These are phyloP conservation scores for Criorhina ranunculi DNA, from an alignment of 2,888 invertebrate genomes.

Conservation along the genomic window DNA sequence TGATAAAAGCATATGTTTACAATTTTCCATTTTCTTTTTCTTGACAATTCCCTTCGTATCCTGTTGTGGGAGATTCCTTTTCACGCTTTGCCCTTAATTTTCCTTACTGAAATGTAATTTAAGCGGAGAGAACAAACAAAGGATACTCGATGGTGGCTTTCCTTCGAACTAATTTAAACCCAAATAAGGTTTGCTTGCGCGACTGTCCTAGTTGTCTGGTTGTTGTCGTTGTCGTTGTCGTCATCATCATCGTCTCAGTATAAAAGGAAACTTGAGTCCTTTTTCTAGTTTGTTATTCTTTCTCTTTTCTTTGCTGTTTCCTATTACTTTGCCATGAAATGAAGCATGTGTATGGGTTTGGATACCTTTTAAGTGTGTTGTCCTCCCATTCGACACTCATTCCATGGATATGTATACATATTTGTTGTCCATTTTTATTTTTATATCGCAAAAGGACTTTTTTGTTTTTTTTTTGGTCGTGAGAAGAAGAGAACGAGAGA, in stretches of 20 bases:
- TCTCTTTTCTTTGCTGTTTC: neutral
- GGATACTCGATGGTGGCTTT: slow-evolving; percentile 11
- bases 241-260: slow-evolving; percentile 14
- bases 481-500: neutral
- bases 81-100: slow-evolving; percentile 7
- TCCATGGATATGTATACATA: neutral
- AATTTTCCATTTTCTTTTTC: slow-evolving; percentile 15
- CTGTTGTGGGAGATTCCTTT: slow-evolving; percentile 3
- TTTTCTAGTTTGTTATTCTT: neutral
- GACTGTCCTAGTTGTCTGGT: slow-evolving; percentile 18
- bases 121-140: slow-evolving; percentile 51
- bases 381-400: neutral
- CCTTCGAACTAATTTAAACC: slow-evolving; percentile 22
- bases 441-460: slow-evolving; percentile 10
- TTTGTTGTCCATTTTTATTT: slow-evolving; percentile 11
- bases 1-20: slow-evolving; percentile 24
- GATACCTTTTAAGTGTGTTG: slow-evolving; percentile 1
- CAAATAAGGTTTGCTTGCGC: slow-evolving; percentile 7
- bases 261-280: slow-evolving; percentile 34
- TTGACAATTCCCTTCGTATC: neutral
- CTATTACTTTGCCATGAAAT: neutral
- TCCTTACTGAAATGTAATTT: slow-evolving; percentile 36
- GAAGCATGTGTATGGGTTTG: slow-evolving; percentile 1
- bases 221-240: slow-evolving; percentile 15
- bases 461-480: neutral